A percentile compares a stretch with the other conserved stretches of the same genome.
These are phyloP conservation scores for Cyprinella venusta DNA, from an alignment of 2,797 vertebrate species.

Conservation along the genomic window DNA sequence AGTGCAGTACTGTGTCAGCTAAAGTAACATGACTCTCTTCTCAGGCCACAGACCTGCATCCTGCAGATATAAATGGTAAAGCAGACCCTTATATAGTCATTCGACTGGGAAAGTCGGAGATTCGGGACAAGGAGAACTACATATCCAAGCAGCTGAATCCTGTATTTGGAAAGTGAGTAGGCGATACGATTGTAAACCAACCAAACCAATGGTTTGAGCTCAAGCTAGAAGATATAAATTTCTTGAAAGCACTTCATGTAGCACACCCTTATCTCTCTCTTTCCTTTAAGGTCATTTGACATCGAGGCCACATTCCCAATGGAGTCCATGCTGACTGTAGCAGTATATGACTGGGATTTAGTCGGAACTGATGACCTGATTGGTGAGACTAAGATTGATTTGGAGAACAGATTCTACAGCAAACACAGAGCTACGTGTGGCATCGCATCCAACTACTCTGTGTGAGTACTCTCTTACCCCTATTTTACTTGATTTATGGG, in stretches of 20 bases:
- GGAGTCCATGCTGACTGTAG: slow-evolving; percentile 96
- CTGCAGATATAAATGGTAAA: slow-evolving; percentile 97
- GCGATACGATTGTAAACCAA: neutral
- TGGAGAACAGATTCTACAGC: slow-evolving; percentile 99
- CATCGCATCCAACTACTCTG: slow-evolving; percentile 85
- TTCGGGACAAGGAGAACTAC: slow-evolving; percentile 98
- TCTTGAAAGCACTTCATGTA: neutral
- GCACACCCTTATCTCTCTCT: neutral
- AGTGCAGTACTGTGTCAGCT: neutral
- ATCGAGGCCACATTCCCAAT: slow-evolving; percentile 96
- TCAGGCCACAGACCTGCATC: slow-evolving; percentile 95
- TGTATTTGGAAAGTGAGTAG: slow-evolving; percentile 94
- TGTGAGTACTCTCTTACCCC: slow-evolving; percentile 72
- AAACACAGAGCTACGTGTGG: slow-evolving; percentile 95
- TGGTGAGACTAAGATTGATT: slow-evolving; percentile 95
- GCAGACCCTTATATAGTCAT: slow-evolving; percentile 94
- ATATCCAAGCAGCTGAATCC: slow-evolving; percentile 99
- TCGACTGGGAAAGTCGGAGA: slow-evolving; percentile 93
- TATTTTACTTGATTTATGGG: neutral
- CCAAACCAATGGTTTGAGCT: neutral
- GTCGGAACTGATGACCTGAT: slow-evolving; percentile 97
- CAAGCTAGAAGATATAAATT: neutral
- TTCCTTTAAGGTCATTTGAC: slow-evolving; percentile 87
- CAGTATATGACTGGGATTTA: slow-evolving; percentile 96
- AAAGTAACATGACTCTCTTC: neutral